phyloP scores from a whole-genome alignment of 53 echinoderm and acorn worm species.

The Crossaster papposus region DNA sequence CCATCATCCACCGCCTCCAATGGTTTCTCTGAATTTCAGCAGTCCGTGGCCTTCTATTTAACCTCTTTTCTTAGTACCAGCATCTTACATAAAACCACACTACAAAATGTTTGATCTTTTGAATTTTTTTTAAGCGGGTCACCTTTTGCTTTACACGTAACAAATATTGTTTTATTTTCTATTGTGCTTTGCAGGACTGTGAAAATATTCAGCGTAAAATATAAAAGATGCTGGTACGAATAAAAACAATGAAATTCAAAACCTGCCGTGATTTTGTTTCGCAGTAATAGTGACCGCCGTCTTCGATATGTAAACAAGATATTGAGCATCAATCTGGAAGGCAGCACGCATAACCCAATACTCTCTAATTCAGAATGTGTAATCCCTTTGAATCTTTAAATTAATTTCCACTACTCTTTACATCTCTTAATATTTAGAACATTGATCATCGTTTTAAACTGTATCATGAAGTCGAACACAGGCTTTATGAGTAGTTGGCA shows the following conservation, averaged over 20 bases:
- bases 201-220: slow-evolving; percentile 19
- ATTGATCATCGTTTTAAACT: too few species aligned
- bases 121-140: background rate
- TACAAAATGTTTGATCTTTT: background rate
- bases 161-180: background rate
- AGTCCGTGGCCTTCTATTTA: background rate
- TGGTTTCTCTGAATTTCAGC: background rate
- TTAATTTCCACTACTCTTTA: too few species aligned
- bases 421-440: too few species aligned
- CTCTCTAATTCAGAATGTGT: too few species aligned
- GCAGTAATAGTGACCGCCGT: background rate
- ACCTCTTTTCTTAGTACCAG: background rate
- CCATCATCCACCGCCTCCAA: background rate
- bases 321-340: too few species aligned
- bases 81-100: background rate
- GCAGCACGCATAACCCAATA: too few species aligned
- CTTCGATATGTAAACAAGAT: too few species aligned
- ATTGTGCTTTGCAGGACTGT: background rate
- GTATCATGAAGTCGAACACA: too few species aligned
- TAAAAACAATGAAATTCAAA: background rate
- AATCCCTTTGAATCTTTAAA: too few species aligned
- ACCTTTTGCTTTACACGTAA: background rate
- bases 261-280: background rate
- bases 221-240: background rate
- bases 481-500: too few species aligned